Conservation (phyloP, 2,113 vertebrate genomes). For the Chionis minor region DNA sequence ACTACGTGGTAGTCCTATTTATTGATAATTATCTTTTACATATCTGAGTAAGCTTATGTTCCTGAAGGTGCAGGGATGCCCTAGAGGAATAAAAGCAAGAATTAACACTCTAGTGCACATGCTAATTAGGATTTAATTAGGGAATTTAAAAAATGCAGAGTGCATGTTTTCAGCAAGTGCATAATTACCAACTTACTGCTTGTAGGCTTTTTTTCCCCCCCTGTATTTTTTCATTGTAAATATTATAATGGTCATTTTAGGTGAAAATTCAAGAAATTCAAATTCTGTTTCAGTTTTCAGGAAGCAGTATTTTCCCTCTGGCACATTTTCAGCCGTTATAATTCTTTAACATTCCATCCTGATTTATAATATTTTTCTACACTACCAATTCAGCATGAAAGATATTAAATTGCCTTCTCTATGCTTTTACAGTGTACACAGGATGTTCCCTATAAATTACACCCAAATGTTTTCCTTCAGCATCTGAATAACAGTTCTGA, state of each 20-base stretch:
- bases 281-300: conserved; percentile 59
- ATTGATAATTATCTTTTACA: conserved; percentile 75
- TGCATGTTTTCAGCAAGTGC: conserved; percentile 70
- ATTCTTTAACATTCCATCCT: neutral
- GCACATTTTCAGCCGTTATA: neutral
- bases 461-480: neutral
- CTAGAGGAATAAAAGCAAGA: conserved; percentile 71
- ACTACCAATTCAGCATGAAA: neutral
- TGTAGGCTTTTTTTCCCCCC: neutral
- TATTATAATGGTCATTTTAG: conserved; percentile 68
- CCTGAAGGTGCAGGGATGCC: conserved; percentile 73
- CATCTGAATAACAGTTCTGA: neutral
- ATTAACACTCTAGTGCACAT: conserved; percentile 77
- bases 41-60: conserved; percentile 68
- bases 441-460: neutral
- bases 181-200: conserved; percentile 71
- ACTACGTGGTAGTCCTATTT: conserved; percentile 20
- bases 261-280: conserved; percentile 63
- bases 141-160: conserved; percentile 72
- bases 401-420: neutral
- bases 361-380: neutral
- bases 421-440: neutral
- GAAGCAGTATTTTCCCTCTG: conserved; percentile 48
- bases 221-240: conserved; percentile 71
- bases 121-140: conserved; percentile 83